Conservation (phyloP, 2,888 invertebrate genomes). For the Limnephilus rhombicus region DNA sequence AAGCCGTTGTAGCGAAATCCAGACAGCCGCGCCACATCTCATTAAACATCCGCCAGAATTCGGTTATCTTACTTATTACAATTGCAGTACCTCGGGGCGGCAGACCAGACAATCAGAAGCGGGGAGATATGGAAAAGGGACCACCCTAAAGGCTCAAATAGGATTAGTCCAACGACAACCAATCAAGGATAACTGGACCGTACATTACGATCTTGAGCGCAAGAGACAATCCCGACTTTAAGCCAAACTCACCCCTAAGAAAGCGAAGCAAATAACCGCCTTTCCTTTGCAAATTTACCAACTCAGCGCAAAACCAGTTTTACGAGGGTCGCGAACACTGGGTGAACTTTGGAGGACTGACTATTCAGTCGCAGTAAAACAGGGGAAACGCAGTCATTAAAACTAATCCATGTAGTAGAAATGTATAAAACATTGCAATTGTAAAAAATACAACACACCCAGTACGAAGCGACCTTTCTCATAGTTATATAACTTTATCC, state of each 20-base stretch:
- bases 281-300: conserved; percentile 25
- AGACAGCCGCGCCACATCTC: conserved; percentile 42
- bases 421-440: conserved; percentile 33
- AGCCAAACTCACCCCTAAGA: conserved; percentile 48
- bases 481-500: not conserved
- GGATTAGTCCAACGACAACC: conserved; percentile 85
- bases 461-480: not conserved
- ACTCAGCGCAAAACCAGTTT: conserved; percentile 18
- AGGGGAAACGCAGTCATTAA: conserved; percentile 32
- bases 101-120: conserved; percentile 43
- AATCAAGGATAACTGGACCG: conserved; percentile 82
- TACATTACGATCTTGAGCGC: conserved; percentile 55
- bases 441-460: not conserved
- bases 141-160: conserved; percentile 81
- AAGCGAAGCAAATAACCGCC: conserved; percentile 53
- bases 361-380: conserved; percentile 31
- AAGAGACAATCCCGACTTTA: conserved; percentile 66
- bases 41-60: conserved; percentile 54
- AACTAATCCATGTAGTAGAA: conserved; percentile 44
- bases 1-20: conserved; percentile 44
- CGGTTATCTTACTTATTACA: conserved; percentile 65
- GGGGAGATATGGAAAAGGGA: conserved; percentile 72
- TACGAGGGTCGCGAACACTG: conserved; percentile 56
- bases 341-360: conserved; percentile 44
- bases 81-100: conserved; percentile 55